Evolutionary conservation across 2,113 vertebrate genomes (phyloP).

Genomic region (Gobiocypris rarus): DNA sequence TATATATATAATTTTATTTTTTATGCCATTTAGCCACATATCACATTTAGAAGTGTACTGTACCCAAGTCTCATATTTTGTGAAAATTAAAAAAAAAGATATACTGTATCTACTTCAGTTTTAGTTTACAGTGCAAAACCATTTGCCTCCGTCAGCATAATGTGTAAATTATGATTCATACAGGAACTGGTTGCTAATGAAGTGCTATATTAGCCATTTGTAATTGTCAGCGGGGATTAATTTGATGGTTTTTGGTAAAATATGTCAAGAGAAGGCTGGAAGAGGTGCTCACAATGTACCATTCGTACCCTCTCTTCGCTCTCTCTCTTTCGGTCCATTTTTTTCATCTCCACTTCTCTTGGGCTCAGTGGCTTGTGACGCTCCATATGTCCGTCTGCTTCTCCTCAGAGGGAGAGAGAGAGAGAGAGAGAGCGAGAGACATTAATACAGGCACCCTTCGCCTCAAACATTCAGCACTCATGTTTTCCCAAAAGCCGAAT

Average conservation of each 20-base stretch:
- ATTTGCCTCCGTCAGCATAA: constrained; percentile 24
- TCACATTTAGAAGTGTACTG: not conserved
- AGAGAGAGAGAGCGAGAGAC: constrained; percentile 3
- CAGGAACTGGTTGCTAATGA: constrained; percentile 32
- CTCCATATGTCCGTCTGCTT: constrained; percentile 46
- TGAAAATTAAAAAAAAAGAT: not conserved
- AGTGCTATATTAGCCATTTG: constrained; percentile 34
- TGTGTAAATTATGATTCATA: constrained; percentile 26
- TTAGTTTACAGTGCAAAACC: not conserved
- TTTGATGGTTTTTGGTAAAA: constrained; percentile 54
- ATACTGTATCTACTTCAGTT: not conserved
- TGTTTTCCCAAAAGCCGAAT: constrained; percentile 35
- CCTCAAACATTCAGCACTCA: constrained; percentile 26
- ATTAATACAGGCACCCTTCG: constrained; percentile 15
- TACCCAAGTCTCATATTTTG: not conserved
- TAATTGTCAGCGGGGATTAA: constrained; percentile 48
- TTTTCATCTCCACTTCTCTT: constrained; percentile 10
- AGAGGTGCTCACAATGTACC: constrained; percentile 25
- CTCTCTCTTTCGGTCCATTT: constrained; percentile 36
- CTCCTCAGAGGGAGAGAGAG: constrained; percentile 30
- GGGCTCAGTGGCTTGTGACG: constrained; percentile 41
- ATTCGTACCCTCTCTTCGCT: constrained; percentile 46
- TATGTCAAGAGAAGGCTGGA: constrained; percentile 20
- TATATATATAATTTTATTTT: too few relatives aligned
- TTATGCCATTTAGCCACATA: too few relatives aligned